These are phyloP conservation scores for Hoplodrina ambigua DNA, from an alignment of 2,888 invertebrate species.

Conservation along the genomic window DNA sequence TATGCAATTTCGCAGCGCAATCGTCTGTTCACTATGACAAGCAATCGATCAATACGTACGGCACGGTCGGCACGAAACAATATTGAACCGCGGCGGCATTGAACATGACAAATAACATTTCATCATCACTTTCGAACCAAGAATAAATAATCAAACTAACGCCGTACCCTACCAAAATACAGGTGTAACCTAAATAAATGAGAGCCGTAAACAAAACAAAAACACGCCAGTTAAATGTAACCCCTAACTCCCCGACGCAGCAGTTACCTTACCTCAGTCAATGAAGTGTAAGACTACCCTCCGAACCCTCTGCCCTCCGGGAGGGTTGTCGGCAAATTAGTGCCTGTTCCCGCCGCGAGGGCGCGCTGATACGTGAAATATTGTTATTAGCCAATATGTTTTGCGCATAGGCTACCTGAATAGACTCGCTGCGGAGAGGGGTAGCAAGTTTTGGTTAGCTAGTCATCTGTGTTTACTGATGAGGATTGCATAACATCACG, in stretches of 20 bases:
- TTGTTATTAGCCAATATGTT: conserved; percentile 61
- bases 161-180: background rate
- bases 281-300: conserved; percentile 63
- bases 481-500: no score
- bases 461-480: conserved; percentile 22
- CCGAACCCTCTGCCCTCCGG: conserved; percentile 51
- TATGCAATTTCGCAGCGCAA: background rate
- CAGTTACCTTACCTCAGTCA: conserved; percentile 58
- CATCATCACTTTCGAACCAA: background rate
- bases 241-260: conserved; percentile 45
- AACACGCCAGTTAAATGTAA: conserved; percentile 55
- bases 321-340: conserved; percentile 66
- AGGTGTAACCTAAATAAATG: conserved; percentile 16
- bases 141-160: background rate
- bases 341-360: conserved; percentile 48
- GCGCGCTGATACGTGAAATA: conserved; percentile 57
- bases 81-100: conserved; percentile 18
- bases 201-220: conserved; percentile 34
- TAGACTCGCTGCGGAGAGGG: conserved; percentile 13
- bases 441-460: conserved; percentile 5
- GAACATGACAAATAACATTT: conserved; percentile 22
- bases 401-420: conserved; percentile 35
- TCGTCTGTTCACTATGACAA: conserved; percentile 1
- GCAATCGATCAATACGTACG: conserved; percentile 7
- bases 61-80: conserved; percentile 11